These are phyloP conservation scores for Phalacrocorax pelagicus DNA, from an alignment of 2,113 vertebrate genomes.

Conservation along the genomic window DNA sequence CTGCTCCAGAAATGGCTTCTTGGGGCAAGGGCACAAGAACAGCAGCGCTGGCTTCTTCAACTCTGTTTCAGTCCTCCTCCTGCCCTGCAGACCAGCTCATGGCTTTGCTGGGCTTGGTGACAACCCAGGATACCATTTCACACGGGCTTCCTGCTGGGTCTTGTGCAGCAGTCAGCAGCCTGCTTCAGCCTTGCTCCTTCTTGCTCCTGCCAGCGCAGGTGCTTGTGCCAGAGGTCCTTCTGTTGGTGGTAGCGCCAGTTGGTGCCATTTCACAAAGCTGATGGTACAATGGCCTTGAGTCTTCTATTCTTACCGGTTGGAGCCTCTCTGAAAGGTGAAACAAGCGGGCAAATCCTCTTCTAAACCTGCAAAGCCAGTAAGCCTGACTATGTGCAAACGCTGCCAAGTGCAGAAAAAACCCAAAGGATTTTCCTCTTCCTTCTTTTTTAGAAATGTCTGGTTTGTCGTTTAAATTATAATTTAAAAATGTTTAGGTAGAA, in stretches of 20 bases:
- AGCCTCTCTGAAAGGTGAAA: not conserved
- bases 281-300: not conserved
- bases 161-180: not conserved
- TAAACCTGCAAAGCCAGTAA: not conserved
- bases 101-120: not conserved
- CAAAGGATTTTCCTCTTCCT: not conserved
- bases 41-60: not conserved
- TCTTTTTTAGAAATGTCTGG: not conserved
- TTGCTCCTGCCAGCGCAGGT: not conserved
- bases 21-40: not conserved
- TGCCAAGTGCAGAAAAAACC: not conserved
- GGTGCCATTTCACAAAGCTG: not conserved
- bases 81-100: not conserved
- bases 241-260: rapidly evolving
- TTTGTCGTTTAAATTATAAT: not conserved
- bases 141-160: rapidly evolving
- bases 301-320: not conserved
- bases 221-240: not conserved
- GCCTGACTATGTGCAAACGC: not conserved
- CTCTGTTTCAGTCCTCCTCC: not conserved
- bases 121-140: not conserved
- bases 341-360: not conserved
- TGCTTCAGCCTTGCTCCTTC: not conserved
- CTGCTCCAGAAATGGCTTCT: not conserved
- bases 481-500: not conserved